Conservation (phyloP, 2,888 invertebrate species). For the Drosophila austrosaltans region DNA sequence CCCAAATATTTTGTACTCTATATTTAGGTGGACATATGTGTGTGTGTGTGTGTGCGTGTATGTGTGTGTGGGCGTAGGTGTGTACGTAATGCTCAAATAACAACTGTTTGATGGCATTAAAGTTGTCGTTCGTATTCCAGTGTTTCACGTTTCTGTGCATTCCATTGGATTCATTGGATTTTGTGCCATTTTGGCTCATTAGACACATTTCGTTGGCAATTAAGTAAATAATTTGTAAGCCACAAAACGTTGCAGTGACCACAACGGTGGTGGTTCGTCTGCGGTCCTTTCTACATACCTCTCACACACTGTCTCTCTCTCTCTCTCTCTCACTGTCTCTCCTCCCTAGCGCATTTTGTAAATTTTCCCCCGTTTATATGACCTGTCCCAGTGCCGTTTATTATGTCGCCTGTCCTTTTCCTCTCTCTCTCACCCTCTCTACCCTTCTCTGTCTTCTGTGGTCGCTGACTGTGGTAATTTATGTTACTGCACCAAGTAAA, state of each 20-base stretch:
- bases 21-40: background rate
- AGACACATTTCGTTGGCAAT: constrained; percentile 79
- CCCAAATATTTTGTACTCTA: background rate
- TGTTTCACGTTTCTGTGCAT: constrained; percentile 45
- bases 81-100: constrained; percentile 8
- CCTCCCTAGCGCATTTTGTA: background rate
- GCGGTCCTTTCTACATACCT: constrained; percentile 38
- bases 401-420: constrained; percentile 41
- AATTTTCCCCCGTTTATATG: constrained; percentile 18
- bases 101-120: constrained; percentile 12
- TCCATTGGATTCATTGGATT: constrained; percentile 62
- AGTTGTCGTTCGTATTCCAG: constrained; percentile 23
- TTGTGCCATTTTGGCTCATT: constrained; percentile 76
- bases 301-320: background rate
- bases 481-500: constrained; percentile 77
- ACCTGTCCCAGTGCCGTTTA: constrained; percentile 47
- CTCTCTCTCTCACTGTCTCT: background rate
- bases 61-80: background rate
- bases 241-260: constrained; percentile 68
- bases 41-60: background rate
- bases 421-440: background rate
- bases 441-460: constrained; percentile 42
- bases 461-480: constrained; percentile 72
- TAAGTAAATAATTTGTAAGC: constrained; percentile 81
- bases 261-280: constrained; percentile 51